Conservation (phyloP, 2,113 vertebrate species). For the Lophotis ruficrista region DNA sequence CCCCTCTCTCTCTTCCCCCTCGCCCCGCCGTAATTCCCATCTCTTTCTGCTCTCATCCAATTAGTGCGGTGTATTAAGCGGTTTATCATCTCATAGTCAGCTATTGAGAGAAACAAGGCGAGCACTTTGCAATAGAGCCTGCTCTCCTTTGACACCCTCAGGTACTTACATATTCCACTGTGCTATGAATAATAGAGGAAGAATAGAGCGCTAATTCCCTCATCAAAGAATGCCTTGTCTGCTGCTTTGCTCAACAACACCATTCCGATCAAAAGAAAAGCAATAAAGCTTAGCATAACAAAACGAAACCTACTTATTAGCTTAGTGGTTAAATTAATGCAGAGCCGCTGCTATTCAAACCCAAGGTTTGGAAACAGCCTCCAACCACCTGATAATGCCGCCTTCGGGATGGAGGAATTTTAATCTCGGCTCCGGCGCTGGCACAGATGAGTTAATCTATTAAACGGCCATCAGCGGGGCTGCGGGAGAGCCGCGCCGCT, state of each 20-base stretch:
- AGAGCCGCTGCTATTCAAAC: conserved; percentile 92
- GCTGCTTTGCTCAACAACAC: conserved; percentile 96
- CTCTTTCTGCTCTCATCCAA: conserved; percentile 99
- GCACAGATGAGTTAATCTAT: conserved; percentile 88
- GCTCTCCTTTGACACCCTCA: conserved; percentile 99
- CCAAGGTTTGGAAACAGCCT: conserved; percentile 92
- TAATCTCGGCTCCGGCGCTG: conserved; percentile 86
- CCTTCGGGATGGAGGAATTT: conserved; percentile 87
- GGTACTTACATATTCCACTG: conserved; percentile 98
- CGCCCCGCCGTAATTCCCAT: conserved; percentile 97
- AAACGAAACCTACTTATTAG: conserved; percentile 99
- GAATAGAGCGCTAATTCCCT: conserved; percentile 99
- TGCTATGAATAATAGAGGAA: conserved; percentile 99
- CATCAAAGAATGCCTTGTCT: conserved; percentile 99
- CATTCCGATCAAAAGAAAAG: conserved; percentile 99
- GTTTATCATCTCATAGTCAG: conserved; percentile 99
- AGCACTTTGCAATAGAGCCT: conserved; percentile 99
- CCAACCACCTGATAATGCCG: conserved; percentile 86
- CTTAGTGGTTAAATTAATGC: conserved; percentile 99
- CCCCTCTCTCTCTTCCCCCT: conserved; percentile 83
- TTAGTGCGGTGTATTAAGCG: conserved; percentile 99
- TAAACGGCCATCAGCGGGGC: conserved; percentile 83
- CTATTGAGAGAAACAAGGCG: conserved; percentile 99
- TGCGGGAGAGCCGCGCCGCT: conserved; percentile 42
- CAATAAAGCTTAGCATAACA: conserved; percentile 99